These are phyloP conservation scores for Leptocoma aspasia DNA, from an alignment of 2,113 vertebrate genomes.

Conservation along the genomic window DNA sequence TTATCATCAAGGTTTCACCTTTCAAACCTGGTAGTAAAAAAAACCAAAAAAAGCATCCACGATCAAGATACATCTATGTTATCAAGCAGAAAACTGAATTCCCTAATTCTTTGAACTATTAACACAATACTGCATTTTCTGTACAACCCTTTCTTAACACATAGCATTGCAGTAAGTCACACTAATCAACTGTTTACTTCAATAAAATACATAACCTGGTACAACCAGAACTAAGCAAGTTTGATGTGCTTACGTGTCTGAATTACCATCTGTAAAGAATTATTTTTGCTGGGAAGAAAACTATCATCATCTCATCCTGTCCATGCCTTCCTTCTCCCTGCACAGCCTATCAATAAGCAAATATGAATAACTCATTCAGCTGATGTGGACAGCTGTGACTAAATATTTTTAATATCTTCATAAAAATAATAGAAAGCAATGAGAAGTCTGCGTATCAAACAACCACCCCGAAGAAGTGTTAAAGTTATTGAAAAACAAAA, in stretches of 20 bases:
- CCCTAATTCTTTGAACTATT: neutral
- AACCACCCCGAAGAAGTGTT: neutral
- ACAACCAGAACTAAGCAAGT: neutral
- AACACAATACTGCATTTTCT: neutral
- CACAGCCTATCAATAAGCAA: neutral
- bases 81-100: neutral
- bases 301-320: too few relatives aligned
- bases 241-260: neutral
- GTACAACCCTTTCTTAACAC: neutral
- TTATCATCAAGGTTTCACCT: neutral
- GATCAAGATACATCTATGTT: neutral
- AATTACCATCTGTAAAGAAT: neutral
- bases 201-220: neutral
- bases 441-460: neutral
- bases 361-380: neutral
- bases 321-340: neutral
- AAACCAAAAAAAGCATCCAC: neutral
- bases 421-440: neutral
- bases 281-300: neutral
- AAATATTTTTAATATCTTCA: neutral
- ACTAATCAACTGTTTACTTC: neutral
- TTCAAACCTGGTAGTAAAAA: neutral
- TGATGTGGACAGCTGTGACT: neutral
- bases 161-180: neutral
- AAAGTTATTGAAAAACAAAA: neutral